phyloP scores from a whole-genome alignment of 1,140 invertebrate species.

The Nephila pilipes region DNA sequence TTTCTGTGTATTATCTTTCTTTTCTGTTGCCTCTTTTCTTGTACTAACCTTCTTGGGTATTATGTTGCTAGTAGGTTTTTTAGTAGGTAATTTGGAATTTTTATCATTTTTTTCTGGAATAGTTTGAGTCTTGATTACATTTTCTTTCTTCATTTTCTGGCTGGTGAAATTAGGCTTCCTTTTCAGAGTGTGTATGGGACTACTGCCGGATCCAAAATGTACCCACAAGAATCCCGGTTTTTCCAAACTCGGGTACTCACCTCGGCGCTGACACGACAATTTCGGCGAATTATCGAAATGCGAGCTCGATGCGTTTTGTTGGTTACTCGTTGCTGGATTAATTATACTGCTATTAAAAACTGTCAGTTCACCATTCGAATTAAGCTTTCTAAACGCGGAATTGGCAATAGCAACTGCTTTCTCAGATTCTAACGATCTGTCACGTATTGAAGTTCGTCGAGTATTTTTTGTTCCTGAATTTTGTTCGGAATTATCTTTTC shows the following conservation, averaged over 20 bases:
- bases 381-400: constrained; percentile 49
- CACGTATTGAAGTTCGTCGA: not conserved
- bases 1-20: not conserved
- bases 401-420: constrained; percentile 69
- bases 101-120: not conserved
- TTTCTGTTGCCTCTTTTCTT: not conserved
- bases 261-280: not conserved
- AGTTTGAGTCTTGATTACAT: not conserved
- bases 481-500: not conserved
- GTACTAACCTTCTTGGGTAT: not conserved
- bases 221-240: constrained; percentile 73
- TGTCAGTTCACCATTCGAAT: constrained; percentile 62
- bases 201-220: constrained; percentile 71
- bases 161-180: constrained; percentile 63
- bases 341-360: constrained; percentile 69
- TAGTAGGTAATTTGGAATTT: not conserved
- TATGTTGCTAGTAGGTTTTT: not conserved
- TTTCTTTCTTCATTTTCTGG: constrained; percentile 33
- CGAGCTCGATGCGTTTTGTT: not conserved
- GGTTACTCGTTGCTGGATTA: not conserved
- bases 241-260: constrained; percentile 66
- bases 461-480: not conserved
- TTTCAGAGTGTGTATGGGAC: constrained; percentile 61
- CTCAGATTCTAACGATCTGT: constrained; percentile 64
- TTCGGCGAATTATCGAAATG: constrained; percentile 23